These are phyloP conservation scores for Bedellia somnulentella DNA, from an alignment of 2,888 invertebrate species.

Conservation along the genomic window DNA sequence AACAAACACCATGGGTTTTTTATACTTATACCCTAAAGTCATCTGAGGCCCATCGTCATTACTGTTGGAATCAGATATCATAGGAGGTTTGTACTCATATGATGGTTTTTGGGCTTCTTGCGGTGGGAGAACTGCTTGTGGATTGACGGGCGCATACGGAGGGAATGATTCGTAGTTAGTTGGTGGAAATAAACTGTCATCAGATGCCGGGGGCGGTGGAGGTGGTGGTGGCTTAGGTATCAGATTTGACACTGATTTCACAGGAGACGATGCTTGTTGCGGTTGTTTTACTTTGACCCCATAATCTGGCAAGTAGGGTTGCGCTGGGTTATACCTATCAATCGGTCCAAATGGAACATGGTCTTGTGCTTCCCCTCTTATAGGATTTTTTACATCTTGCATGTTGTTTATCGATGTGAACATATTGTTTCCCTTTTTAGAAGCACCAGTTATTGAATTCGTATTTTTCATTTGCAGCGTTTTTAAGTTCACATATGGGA, in stretches of 20 bases:
- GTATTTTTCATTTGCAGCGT: conserved; percentile 41
- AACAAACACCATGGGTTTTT: conserved; percentile 24
- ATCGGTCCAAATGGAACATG: conserved; percentile 22
- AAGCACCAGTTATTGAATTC: conserved; percentile 20
- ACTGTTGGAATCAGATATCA: conserved; percentile 10
- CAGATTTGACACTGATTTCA: conserved; percentile 26
- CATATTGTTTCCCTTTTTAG: conserved; percentile 29
- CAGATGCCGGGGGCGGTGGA: conserved; percentile 22
- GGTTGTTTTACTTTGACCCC: conserved; percentile 25
- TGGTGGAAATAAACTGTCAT: conserved; percentile 26
- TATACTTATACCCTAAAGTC: conserved; percentile 32
- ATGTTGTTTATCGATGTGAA: conserved; percentile 37
- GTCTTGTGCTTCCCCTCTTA: conserved; percentile 47
- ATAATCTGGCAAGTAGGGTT: conserved; percentile 39
- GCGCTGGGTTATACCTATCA: conserved; percentile 54
- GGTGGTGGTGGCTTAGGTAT: conserved; percentile 39
- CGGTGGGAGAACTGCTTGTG: conserved; percentile 11
- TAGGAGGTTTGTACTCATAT: conserved; percentile 20
- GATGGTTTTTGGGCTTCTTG: conserved; percentile 9
- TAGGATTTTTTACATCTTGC: conserved; percentile 30
- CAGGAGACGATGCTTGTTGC: conserved; percentile 23
- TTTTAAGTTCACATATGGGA: conserved; percentile 46
- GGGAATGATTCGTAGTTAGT: conserved; percentile 43
- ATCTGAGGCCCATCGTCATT: conserved; percentile 18
- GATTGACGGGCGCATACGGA: conserved; percentile 24